Evolutionary conservation across 2,888 invertebrate species (phyloP).

Genomic region (Spilarctia lutea): DNA sequence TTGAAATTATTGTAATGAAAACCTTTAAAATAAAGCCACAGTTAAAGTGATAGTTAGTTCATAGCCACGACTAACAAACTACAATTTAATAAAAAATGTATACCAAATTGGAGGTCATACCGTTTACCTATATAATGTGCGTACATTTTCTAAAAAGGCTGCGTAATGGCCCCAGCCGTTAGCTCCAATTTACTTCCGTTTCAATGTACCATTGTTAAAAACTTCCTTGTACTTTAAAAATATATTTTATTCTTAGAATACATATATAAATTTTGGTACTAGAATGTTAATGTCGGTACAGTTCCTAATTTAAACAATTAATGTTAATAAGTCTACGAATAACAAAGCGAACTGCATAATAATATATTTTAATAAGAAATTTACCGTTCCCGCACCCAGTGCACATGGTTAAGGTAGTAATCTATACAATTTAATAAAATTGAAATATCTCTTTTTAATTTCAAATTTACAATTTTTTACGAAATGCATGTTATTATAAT

Average conservation of each 20-base stretch:
- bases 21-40: slow-evolving; percentile 14
- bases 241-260: slow-evolving; percentile 21
- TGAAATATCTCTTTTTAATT: too few species aligned
- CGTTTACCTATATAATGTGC: slow-evolving; percentile 41
- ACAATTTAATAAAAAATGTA: slow-evolving; percentile 22
- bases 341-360: slow-evolving; percentile 22
- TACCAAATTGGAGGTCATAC: slow-evolving; percentile 61
- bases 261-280: slow-evolving; percentile 7
- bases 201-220: slow-evolving; percentile 61
- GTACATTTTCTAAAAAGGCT: slow-evolving; percentile 57
- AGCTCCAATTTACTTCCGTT: slow-evolving; percentile 62
- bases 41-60: slow-evolving; percentile 41
- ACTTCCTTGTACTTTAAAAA: slow-evolving; percentile 67
- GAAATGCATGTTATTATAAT: too few species aligned
- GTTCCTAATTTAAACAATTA: slow-evolving; percentile 24
- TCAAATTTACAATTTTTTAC: too few species aligned
- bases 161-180: slow-evolving; percentile 61
- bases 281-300: slow-evolving; percentile 11
- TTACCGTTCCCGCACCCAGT: slow-evolving; percentile 27
- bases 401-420: slow-evolving; percentile 24
- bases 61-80: slow-evolving; percentile 36
- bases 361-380: slow-evolving; percentile 25
- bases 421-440: too few species aligned
- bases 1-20: slow-evolving; percentile 17
- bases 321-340: slow-evolving; percentile 32